Evolutionary conservation across 2,113 vertebrate genomes (phyloP).

Genomic region (Okapia johnstoni): DNA sequence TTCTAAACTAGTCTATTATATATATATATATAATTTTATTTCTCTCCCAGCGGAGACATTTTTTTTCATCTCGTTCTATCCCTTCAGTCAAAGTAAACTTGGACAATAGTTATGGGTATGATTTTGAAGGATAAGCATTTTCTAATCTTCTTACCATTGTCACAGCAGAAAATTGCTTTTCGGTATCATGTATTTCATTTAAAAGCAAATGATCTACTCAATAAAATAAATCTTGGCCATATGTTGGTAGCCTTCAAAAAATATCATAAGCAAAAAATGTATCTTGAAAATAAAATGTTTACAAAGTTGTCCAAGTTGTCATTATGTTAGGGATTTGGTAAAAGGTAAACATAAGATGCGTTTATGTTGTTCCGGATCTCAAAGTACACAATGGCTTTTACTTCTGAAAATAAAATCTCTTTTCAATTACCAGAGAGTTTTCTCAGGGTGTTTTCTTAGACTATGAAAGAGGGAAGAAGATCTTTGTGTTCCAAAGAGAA

Average conservation of each 20-base stretch:
- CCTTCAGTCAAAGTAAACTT: background rate
- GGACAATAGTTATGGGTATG: background rate
- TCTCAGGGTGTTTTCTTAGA: background rate
- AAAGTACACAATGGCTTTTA: background rate
- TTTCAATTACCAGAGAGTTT: background rate
- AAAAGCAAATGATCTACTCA: constrained; percentile 47
- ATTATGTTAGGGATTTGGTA: background rate
- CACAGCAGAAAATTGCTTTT: constrained; percentile 60
- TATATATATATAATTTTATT: background rate
- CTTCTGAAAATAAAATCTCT: background rate
- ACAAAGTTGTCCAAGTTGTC: background rate
- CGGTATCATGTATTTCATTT: constrained; percentile 59
- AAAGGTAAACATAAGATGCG: background rate
- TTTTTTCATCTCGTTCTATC: background rate
- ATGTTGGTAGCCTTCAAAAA: constrained; percentile 62
- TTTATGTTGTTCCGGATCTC: background rate
- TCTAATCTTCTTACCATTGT: constrained; percentile 43
- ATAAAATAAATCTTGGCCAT: constrained; percentile 62
- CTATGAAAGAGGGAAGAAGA: background rate
- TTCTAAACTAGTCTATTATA: background rate
- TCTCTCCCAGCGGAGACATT: background rate
- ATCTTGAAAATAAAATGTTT: background rate
- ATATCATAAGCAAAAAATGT: background rate
- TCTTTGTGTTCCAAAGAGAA: background rate
- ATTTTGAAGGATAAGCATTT: constrained; percentile 16